Conservation (phyloP, 2,797 vertebrate species). For the Labeo calbasu region DNA sequence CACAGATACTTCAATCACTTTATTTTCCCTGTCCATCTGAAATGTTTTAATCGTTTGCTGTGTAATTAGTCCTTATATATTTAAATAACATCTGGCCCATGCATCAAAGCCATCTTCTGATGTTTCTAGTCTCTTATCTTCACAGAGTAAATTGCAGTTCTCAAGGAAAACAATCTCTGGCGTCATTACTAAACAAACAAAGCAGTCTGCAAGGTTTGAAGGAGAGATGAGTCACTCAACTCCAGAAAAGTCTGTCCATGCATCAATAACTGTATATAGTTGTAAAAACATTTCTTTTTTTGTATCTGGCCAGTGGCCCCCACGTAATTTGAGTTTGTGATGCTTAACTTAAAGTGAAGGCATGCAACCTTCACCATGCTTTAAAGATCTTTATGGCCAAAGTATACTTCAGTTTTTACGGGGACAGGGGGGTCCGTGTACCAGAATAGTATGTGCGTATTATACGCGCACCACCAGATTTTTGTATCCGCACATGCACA, state of each 20-base stretch:
- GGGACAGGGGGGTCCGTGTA: too few species aligned
- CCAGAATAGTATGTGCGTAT: too few species aligned
- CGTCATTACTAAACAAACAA: neutral
- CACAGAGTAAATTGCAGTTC: slow-evolving; percentile 2
- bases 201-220: neutral
- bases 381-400: neutral
- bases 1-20: neutral
- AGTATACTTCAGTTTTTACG: too few species aligned
- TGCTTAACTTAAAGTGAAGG: neutral
- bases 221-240: neutral
- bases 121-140: neutral
- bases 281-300: neutral
- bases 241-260: neutral
- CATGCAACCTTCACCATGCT: neutral
- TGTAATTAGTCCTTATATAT: neutral
- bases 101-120: neutral
- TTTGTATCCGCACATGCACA: too few species aligned
- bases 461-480: too few species aligned
- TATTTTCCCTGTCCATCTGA: neutral
- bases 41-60: neutral
- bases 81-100: neutral
- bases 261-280: neutral
- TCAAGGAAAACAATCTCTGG: neutral
- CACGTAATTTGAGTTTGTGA: neutral
- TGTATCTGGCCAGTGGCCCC: neutral